Base-by-base conservation (phyloP, 2,113 vertebrate species). In the Sander lucioperca region DNA sequence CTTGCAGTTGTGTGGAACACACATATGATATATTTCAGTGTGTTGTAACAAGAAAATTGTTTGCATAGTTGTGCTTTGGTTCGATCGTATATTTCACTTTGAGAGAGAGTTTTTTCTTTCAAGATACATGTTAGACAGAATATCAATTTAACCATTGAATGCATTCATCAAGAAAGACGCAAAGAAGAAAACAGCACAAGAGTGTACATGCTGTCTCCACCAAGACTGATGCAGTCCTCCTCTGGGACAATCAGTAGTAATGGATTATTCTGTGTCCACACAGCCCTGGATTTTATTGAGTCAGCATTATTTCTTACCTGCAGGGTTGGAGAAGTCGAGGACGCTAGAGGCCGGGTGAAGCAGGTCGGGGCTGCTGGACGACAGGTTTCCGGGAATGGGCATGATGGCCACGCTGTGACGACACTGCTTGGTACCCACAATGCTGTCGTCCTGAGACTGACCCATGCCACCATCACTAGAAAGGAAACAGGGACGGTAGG, bases 371-470 rank as follows among this genome's bases (percentile, higher is more conserved):
- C 97, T 99, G 67, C 97, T 99, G 30, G 97, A 99, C 0, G 97
- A 99, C 16, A 99, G 96, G 0, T 96, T 97, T 16, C 97, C 97
- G 0, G 97, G 97, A 68, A 99, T 96, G 27, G 98, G 98, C 98
- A 99, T 97, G 87, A 99, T 97, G 78, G 97, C 97, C 90, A 99
- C 94, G 82, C 98, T 99, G 94, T 98, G 97, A 0, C 98, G 91
- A 83, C 97, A 98, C 93, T 99, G 97, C 79, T 97, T 97, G 0
- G 97, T 99, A 2, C 97, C 98, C 80, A 99, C 97, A 2, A 99
- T 97, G 92, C 97, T 99, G 95, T 99, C 98, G 21, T 99, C 98
- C 91, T 99, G 98, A 0, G 97, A 98, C 79, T 99, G 98, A 88
- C 96, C 96, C 89, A 99, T 93, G 2, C 96, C 96, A 1, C 96